Base-by-base conservation (phyloP, 2,113 vertebrate genomes). In the Aegypius monachus region DNA sequence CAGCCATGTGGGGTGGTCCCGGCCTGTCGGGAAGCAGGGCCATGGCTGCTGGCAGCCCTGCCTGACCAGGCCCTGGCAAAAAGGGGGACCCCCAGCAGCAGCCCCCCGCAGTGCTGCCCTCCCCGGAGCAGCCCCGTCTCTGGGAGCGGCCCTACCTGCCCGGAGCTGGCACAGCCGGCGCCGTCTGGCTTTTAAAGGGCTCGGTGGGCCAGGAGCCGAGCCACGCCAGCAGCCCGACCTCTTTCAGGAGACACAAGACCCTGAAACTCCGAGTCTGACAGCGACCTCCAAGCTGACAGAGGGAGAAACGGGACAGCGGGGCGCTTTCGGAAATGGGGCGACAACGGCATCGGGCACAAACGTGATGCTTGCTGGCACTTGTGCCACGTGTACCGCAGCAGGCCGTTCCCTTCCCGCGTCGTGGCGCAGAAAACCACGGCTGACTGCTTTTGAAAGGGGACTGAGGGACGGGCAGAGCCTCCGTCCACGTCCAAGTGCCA, bases 401-500 rank as follows among this genome's bases (percentile, higher is more conserved):
- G 17, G 68, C 43, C 62, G 7, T 45, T 70, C 14, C 40, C 74
- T 32, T 42, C 45, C 52, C 11, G 1, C 18, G 8, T 27, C 3
- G 0, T 2, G 1, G 27, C 1, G 7, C 68, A 52, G 20, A 20
- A 40, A 66, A 52, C 6, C 18, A 18, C 16, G 56, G 32, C 32
- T 3, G 2, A 6, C 27, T 36, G 48, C 47, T 53, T 45, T 38
- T 29, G 62, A 38, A 31, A 62, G 47, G 13, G 27, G 10, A 23
- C 25, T 1, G 1, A 45, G 22, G 56, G 42, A 56, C 0, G 0
- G 43, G 13, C 63, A 52, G 56, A 62, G 29, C 47, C 14, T 36
- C 26, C 2, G 0, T 15, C 61, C 20, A 2, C 2, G 2, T 73
- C 55, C 56, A 40, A 7, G n/a, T 3, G 19, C n/a, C n/a, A 4